These are phyloP conservation scores for Halcyon badia DNA, from an alignment of 2,797 vertebrate genomes.

Conservation along the genomic window DNA sequence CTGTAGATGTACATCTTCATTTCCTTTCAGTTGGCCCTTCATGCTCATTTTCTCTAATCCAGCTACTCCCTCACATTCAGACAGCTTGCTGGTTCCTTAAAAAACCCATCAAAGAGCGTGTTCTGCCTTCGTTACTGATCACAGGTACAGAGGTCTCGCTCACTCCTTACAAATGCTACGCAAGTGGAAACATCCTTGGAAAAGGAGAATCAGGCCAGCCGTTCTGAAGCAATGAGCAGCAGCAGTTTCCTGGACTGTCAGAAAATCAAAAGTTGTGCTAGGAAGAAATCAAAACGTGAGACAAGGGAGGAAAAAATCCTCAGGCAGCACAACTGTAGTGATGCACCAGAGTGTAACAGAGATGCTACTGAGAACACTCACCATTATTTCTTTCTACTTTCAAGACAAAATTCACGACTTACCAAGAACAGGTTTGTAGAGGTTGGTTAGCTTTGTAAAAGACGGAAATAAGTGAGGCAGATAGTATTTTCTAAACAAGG, in stretches of 20 bases:
- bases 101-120: neutral
- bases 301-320: neutral
- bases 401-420: conserved; percentile 61
- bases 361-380: neutral
- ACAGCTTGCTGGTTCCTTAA: neutral
- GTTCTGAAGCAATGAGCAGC: neutral
- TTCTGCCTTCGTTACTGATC: neutral
- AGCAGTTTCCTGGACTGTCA: neutral
- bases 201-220: neutral
- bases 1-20: neutral
- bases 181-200: neutral
- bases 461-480: conserved; percentile 96
- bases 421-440: conserved; percentile 98
- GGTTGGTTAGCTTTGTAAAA: conserved; percentile 96
- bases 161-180: too few species aligned
- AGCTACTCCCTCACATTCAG: neutral
- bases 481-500: conserved; percentile 98
- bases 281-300: neutral
- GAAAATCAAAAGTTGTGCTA: neutral
- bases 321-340: neutral
- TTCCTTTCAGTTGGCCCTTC: neutral
- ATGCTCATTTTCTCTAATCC: neutral
- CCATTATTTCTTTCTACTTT: neutral
- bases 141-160: neutral
- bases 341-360: neutral